These are phyloP conservation scores for Orchesella flavescens DNA, from an alignment of 2,888 invertebrate species.

Conservation along the genomic window DNA sequence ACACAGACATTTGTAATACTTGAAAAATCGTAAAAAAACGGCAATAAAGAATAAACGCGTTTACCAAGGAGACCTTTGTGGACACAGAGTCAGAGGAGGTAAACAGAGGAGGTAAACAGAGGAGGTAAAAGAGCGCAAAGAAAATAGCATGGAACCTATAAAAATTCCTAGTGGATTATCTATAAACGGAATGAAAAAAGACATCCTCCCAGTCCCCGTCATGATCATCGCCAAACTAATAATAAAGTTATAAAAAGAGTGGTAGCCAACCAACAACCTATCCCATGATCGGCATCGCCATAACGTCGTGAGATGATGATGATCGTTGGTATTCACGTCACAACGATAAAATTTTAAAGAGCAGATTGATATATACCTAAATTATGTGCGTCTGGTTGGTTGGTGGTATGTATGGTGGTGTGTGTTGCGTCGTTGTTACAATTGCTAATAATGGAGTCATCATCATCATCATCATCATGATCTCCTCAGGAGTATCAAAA, in stretches of 20 bases:
- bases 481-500: slow-evolving; percentile 27
- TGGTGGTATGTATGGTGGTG: no score
- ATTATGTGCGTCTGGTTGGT: background rate
- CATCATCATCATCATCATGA: slow-evolving; percentile 26
- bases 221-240: slow-evolving; percentile 7
- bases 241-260: slow-evolving; percentile 40
- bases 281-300: background rate
- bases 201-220: slow-evolving; percentile 2
- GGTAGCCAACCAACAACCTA: background rate
- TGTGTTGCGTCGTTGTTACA: background rate
- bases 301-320: background rate
- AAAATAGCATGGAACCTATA: slow-evolving; percentile 34
- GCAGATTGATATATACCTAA: background rate
- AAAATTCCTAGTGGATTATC: slow-evolving; percentile 8
- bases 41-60: background rate
- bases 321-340: background rate
- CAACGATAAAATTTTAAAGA: background rate
- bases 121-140: background rate
- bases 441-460: slow-evolving; percentile 42
- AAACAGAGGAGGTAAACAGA: background rate
- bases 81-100: slow-evolving; percentile 11
- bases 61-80: slow-evolving; percentile 4
- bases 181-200: slow-evolving; percentile 33
- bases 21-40: background rate
- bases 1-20: no score